A percentile compares a stretch with the other conserved stretches of the same genome.
Evolutionary conservation across 2,888 invertebrate genomes (phyloP).

Genomic region (Tetranychus truncatus): DNA sequence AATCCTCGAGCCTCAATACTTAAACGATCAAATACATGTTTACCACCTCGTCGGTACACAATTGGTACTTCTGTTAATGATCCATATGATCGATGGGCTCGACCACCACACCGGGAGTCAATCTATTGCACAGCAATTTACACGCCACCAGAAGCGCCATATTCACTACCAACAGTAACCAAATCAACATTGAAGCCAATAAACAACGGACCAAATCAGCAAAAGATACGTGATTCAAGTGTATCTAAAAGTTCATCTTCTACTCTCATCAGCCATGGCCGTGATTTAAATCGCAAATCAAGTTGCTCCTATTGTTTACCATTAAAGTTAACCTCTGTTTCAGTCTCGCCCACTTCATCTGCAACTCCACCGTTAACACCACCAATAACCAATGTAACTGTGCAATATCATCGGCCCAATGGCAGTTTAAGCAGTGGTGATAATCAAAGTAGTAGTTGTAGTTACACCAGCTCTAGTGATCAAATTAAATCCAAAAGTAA

Average conservation of each 20-base stretch:
- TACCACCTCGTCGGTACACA: neutral
- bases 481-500: neutral
- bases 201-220: neutral
- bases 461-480: neutral
- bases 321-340: neutral
- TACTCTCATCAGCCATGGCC: neutral
- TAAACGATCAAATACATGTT: neutral
- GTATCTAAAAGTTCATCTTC: neutral
- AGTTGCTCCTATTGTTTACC: neutral
- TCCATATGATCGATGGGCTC: neutral
- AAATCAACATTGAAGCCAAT: neutral
- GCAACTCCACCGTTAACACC: neutral
- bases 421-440: neutral
- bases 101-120: neutral
- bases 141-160: neutral
- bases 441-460: neutral
- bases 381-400: neutral
- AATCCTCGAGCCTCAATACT: neutral
- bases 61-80: neutral
- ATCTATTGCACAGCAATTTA: neutral
- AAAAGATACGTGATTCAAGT: too few species aligned
- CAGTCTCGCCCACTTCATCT: neutral
- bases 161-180: neutral
- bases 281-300: neutral
- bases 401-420: neutral